Evolutionary conservation across 2,888 invertebrate species (phyloP).

Genomic region (Anodontia alba): DNA sequence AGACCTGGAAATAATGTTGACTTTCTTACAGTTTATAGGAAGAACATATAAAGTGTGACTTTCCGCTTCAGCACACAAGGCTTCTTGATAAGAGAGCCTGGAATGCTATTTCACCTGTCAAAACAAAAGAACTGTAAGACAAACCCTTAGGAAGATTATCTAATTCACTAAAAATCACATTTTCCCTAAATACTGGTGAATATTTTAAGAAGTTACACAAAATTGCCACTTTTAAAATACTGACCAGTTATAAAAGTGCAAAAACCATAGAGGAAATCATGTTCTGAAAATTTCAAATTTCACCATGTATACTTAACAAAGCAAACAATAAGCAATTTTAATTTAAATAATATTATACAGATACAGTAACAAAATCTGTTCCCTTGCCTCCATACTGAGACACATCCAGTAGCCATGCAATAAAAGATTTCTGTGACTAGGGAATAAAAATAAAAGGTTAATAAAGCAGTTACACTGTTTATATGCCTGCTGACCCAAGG

Average conservation of each 20-base stretch:
- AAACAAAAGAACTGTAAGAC: constrained; percentile 8
- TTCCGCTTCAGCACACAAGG: background rate
- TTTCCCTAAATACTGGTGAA: background rate
- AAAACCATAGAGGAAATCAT: too few relatives aligned
- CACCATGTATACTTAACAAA: background rate
- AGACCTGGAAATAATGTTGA: too few relatives aligned
- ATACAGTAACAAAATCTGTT: background rate
- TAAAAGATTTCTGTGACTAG: constrained; percentile 13
- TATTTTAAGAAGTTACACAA: background rate
- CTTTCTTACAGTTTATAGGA: constrained; percentile 6
- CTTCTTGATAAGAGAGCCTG: constrained; percentile 2
- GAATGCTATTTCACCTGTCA: constrained; percentile 10
- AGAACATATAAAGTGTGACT: background rate
- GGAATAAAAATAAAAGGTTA: constrained; percentile 11
- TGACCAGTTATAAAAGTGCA: background rate
- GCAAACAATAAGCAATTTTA: background rate
- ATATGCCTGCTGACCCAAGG: constrained; percentile 10
- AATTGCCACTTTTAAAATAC: background rate
- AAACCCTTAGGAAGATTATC: background rate
- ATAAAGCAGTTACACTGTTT: constrained; percentile 12
- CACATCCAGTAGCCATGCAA: constrained; percentile 10
- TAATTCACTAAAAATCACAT: too few relatives aligned
- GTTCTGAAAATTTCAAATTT: background rate
- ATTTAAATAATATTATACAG: too few relatives aligned
- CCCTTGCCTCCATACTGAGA: background rate